Evolutionary conservation across 2,113 vertebrate genomes (phyloP), one percentile per base, ranked within the genome.

Genomic region (Heterocephalus glaber): DNA sequence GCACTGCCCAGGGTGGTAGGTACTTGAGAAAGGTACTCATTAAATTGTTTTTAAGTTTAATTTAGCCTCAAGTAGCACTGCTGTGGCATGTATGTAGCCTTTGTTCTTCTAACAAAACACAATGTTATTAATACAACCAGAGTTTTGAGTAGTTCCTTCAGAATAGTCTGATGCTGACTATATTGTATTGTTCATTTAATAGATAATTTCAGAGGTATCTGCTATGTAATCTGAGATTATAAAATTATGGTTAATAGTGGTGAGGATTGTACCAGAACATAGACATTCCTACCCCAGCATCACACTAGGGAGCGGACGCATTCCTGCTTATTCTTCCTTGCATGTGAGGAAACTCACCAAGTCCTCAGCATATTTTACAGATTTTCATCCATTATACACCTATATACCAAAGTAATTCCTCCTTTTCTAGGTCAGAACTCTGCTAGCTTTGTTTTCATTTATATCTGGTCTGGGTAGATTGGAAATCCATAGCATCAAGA

Each of bases 361-460:
- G 66, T 65, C 33, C 44, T 10, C 4, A 9, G 76, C 49, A 4
- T 41, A 19, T 72, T 70, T 66, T 74, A 13, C 3, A 72, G 72
- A 47, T 52, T 65, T 92, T 90, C 54, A 54, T 11, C 17, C 1
- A 2, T 24, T 38, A 33, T 3, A 24, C 26, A 49, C 19, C 0
- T 19, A 0, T 66, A 17, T 61, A 63, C 63, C 63, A 52, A n/a
- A 54, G 4, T 60, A 10, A 33, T 80, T 74, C 66, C 41, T 87
- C 56, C 41, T 72, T 63, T 63, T 80, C 47, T 68, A 77, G 33
- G 30, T 72, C 76, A 85, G 26, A 33, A 19, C 76, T 92, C 81
- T 68, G 41, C 68, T 58, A 38, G 68, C 63, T 93, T 77, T 65
- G 24, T 66, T 93, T 94, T 89, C 47, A 76, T 80, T 41, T 96